Evolutionary conservation across 2,888 invertebrate genomes (phyloP), one percentile per base, ranked within the genome.

Genomic region (Agrotis ipsilon): DNA sequence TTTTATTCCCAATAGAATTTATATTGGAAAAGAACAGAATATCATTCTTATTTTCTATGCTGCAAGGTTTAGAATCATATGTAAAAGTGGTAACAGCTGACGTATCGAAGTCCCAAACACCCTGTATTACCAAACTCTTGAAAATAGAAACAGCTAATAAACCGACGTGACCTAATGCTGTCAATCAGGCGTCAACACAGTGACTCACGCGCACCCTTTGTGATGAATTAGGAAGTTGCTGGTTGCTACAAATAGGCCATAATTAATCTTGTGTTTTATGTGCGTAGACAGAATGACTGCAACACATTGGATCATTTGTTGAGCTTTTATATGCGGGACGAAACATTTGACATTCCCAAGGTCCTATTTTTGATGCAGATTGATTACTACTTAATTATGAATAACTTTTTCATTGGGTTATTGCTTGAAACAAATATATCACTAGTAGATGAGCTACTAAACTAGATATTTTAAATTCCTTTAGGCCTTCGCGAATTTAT

Each of bases 161-260:
- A 51, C 51, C 52, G 11, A 18, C 51, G 39, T 72, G 60, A 60
- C 63, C 75, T 72, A 75, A 58, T 64, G 19, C 72, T 67, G 69
- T 71, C 75, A 74, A 74, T 85, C 72, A 67, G 58, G 45, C 54
- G 57, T 49, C 52, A 52, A 19, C 59, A 68, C 5, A 55, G 66
- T 85, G 86, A 84, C 78, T 84, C 84, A 82, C 66, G 66, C 73
- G 45, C 81, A 72, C 74, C 72, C 76, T 74, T 65, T 78, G 72
- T 78, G 68, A 58, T 70, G 71, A 82, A 86, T 82, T 84, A 84
- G 84, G 86, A 84, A 84, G 86, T 84, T 19, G 68, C 57, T 73
- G 64, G 76, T 84, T 83, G 78, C 60, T 63, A 78, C 64, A 83
- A 84, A 72, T 83, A 24, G 68, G 76, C 43, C 68, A 67, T 72